A percentile compares a stretch with the other conserved stretches of the same genome.
Conservation (phyloP, 2,888 invertebrate species). For the Palloptera scutellata region DNA sequence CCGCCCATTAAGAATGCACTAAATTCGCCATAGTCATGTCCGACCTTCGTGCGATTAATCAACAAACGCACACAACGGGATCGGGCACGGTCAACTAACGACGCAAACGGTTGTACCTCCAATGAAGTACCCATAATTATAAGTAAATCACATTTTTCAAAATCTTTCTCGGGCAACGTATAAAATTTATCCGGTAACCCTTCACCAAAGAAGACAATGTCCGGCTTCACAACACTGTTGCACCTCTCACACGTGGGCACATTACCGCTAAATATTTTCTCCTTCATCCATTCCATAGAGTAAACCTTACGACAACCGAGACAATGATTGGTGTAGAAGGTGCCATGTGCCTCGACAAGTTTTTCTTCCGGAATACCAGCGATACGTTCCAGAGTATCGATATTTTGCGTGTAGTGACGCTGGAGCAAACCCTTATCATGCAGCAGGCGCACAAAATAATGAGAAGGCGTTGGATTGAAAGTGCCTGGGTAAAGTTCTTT, state of each 20-base stretch:
- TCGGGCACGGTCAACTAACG: slow-evolving; percentile 79
- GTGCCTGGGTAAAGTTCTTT: slow-evolving; percentile 88
- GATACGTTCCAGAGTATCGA: slow-evolving; percentile 89
- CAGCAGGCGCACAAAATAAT: slow-evolving; percentile 88
- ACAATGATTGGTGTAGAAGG: slow-evolving; percentile 89
- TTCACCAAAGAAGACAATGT: slow-evolving; percentile 97
- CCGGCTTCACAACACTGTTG: slow-evolving; percentile 87
- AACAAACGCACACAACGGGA: slow-evolving; percentile 81
- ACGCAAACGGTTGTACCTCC: slow-evolving; percentile 94
- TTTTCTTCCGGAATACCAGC: slow-evolving; percentile 85
- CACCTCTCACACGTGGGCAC: slow-evolving; percentile 83
- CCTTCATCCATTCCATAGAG: slow-evolving; percentile 86
- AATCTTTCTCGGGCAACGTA: slow-evolving; percentile 74
- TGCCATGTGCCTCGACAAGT: slow-evolving; percentile 94
- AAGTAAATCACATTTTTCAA: slow-evolving; percentile 85
- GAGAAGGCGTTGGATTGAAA: slow-evolving; percentile 88
- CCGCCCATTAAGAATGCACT: slow-evolving; percentile 56
- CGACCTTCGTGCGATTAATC: slow-evolving; percentile 85
- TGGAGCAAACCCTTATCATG: slow-evolving; percentile 81
- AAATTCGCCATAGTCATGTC: slow-evolving; percentile 61
- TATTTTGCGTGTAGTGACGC: slow-evolving; percentile 88
- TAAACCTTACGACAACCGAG: slow-evolving; percentile 76
- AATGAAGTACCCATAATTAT: slow-evolving; percentile 96
- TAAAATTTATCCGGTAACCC: slow-evolving; percentile 83
- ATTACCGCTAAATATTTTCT: slow-evolving; percentile 75